Evolutionary conservation across 1,140 invertebrate genomes (phyloP).

Genomic region (Brevipalpus yothersi): DNA sequence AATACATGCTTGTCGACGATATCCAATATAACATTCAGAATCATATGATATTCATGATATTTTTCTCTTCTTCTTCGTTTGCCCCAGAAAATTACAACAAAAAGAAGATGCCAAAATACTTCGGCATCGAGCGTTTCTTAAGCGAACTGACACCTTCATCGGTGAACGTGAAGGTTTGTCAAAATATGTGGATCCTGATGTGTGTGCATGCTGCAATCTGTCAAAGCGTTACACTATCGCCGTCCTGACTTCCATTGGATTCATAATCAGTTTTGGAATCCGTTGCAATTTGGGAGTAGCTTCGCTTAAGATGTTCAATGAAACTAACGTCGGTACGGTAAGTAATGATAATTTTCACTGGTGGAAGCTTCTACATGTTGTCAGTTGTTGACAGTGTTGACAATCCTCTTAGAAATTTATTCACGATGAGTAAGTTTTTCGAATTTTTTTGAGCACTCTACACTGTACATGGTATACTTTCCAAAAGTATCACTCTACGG

Average conservation of each 20-base stretch:
- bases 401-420: too few relatives aligned
- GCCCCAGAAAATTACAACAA: background rate
- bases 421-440: too few relatives aligned
- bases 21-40: too few relatives aligned
- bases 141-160: background rate
- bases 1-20: too few relatives aligned
- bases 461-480: too few relatives aligned
- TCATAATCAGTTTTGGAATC: slow-evolving; percentile 80
- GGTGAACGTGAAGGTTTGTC: background rate
- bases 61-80: too few relatives aligned
- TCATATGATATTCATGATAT: too few relatives aligned
- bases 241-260: slow-evolving; percentile 56
- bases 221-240: slow-evolving; percentile 67
- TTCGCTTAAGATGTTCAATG: slow-evolving; percentile 40
- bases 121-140: background rate
- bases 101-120: background rate
- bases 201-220: slow-evolving; percentile 41
- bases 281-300: slow-evolving; percentile 90
- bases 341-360: too few relatives aligned
- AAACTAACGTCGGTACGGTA: background rate
- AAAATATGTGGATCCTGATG: slow-evolving; percentile 7
- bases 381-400: too few relatives aligned
- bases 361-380: too few relatives aligned
- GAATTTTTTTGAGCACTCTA: too few relatives aligned
- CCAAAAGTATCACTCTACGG: too few relatives aligned